phyloP scores from a whole-genome alignment of 2,113 vertebrate species.

The Gymnocephalus cernua region DNA sequence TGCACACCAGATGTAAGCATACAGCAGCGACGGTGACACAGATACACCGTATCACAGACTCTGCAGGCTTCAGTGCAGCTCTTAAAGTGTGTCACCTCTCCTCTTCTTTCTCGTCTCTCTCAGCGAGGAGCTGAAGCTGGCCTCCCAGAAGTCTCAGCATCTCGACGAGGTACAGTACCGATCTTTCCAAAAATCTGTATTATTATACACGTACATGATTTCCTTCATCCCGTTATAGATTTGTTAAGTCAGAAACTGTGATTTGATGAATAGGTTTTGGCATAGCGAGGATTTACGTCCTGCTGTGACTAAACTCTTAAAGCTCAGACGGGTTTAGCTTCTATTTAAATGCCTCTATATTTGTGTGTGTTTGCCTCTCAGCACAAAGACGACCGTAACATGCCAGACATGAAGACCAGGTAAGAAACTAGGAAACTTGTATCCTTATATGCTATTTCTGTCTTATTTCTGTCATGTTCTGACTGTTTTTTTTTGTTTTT shows the following conservation, averaged over 20 bases:
- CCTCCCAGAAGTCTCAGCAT: constrained; percentile 91
- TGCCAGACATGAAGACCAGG: constrained; percentile 94
- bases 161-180: constrained; percentile 84
- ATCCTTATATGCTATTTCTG: background rate
- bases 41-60: background rate
- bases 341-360: constrained; percentile 51
- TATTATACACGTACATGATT: background rate
- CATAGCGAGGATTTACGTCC: constrained; percentile 35
- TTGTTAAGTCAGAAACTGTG: background rate
- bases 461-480: background rate
- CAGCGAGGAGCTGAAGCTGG: constrained; percentile 94
- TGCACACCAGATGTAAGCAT: background rate
- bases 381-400: constrained; percentile 88
- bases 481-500: background rate
- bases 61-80: background rate
- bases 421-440: constrained; percentile 67
- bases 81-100: background rate
- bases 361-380: constrained; percentile 70
- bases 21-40: constrained; percentile 14
- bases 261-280: constrained; percentile 34
- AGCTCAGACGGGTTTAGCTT: constrained; percentile 63
- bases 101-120: constrained; percentile 38
- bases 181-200: constrained; percentile 4
- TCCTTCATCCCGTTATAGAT: constrained; percentile 16
- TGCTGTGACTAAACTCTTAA: constrained; percentile 45